Conservation (phyloP, 2,113 vertebrate genomes). For the Rattus rattus region DNA sequence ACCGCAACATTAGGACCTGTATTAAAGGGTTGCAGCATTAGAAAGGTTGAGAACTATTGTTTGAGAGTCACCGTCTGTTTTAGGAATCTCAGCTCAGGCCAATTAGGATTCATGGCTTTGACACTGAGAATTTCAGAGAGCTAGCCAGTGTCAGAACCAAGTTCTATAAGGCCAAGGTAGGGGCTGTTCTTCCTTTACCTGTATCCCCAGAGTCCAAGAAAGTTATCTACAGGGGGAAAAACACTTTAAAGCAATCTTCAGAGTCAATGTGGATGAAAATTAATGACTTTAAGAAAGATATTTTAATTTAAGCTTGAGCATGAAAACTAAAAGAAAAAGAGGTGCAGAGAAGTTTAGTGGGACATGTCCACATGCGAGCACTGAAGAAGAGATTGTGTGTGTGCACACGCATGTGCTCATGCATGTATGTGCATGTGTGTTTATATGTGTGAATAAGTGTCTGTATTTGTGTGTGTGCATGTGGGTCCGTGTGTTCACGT, state of each 20-base stretch:
- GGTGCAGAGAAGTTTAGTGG: too few relatives aligned
- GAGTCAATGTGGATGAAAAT: not conserved
- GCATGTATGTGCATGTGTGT: too few relatives aligned
- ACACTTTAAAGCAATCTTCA: slow-evolving; percentile 3
- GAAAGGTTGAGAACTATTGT: not conserved
- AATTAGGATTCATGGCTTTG: not conserved
- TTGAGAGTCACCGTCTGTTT: not conserved
- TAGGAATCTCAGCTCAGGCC: not conserved
- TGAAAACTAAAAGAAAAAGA: not conserved
- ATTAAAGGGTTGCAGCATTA: not conserved
- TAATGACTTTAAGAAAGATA: not conserved
- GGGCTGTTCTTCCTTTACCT: not conserved
- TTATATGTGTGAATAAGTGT: too few relatives aligned
- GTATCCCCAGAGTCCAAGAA: not conserved
- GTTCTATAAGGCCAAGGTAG: too few relatives aligned
- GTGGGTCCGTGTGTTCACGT: too few relatives aligned
- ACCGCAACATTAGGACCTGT: not conserved
- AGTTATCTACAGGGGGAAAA: not conserved
- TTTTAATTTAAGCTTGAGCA: not conserved
- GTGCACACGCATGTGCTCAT: not conserved
- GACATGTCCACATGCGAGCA: too few relatives aligned
- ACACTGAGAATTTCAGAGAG: not conserved
- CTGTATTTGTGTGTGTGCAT: too few relatives aligned
- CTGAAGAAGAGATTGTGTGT: not conserved
- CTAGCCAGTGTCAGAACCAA: not conserved